phyloP scores from a whole-genome alignment of 2,888 invertebrate genomes.

The Nephrocerus scutellatus region DNA sequence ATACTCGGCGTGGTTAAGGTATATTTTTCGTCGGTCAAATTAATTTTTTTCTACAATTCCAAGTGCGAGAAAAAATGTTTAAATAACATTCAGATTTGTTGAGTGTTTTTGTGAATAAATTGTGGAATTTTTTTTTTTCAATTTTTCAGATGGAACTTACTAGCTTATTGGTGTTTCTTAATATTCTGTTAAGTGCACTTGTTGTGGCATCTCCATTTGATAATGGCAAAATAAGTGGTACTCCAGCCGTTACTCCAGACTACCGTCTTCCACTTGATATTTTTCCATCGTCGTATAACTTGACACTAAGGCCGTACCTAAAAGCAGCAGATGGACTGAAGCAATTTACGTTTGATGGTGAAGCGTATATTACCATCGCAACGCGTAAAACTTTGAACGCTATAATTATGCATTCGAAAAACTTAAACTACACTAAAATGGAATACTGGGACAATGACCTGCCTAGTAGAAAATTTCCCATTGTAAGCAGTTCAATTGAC shows the following conservation, averaged over 20 bases:
- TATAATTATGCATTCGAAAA: constrained; percentile 50
- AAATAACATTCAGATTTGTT: no score
- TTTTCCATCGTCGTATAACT: constrained; percentile 48
- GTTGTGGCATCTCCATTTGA: no score
- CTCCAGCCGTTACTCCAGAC: constrained; percentile 8
- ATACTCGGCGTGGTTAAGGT: no score
- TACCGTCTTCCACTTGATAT: constrained; percentile 34
- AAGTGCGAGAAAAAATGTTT: no score
- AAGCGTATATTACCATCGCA: constrained; percentile 45
- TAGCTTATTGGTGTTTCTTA: no score
- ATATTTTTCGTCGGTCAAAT: no score
- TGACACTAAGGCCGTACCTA: constrained; percentile 49
- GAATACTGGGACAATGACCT: constrained; percentile 4
- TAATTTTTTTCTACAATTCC: no score
- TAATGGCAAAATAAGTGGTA: no score
- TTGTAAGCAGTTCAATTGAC: constrained; percentile 21
- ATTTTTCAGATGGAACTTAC: no score
- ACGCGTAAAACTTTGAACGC: constrained; percentile 41
- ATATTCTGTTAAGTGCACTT: no score
- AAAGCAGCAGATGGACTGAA: constrained; percentile 22
- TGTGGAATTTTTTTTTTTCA: no score
- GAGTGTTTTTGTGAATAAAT: no score
- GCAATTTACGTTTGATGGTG: constrained; percentile 28
- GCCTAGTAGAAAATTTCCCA: constrained; percentile 27
- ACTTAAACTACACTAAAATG: constrained; percentile 29